phyloP scores from a whole-genome alignment of 2,797 vertebrate genomes.

The Aselliscus stoliczkanus region DNA sequence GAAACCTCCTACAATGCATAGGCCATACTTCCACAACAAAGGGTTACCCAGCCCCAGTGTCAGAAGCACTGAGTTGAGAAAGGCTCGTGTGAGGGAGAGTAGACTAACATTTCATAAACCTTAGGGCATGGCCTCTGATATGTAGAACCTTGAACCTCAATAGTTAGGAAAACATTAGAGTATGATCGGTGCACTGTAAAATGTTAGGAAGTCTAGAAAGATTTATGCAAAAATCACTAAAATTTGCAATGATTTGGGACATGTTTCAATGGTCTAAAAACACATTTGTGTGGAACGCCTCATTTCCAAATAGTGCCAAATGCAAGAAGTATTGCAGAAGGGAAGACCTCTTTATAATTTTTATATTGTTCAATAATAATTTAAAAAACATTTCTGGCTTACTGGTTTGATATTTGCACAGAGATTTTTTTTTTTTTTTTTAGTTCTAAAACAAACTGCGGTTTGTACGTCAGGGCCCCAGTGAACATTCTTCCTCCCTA shows the following conservation, averaged over 20 bases:
- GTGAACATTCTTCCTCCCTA: slow-evolving; percentile 7
- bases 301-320: slow-evolving; percentile 38
- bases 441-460: slow-evolving; percentile 53
- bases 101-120: not conserved
- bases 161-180: not conserved
- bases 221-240: not conserved
- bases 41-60: not conserved
- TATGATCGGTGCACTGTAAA: not conserved
- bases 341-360: slow-evolving; percentile 37
- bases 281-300: not conserved
- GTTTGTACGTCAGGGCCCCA: slow-evolving; percentile 48
- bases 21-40: not conserved
- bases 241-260: not conserved
- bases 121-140: not conserved
- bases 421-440: slow-evolving; percentile 17
- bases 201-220: slow-evolving; percentile 16
- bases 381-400: slow-evolving; percentile 59
- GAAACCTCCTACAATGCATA: not conserved
- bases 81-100: not conserved
- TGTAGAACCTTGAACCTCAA: not conserved
- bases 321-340: slow-evolving; percentile 27
- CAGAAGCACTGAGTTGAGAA: not conserved
- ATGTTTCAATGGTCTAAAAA: not conserved
- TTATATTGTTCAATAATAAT: slow-evolving; percentile 31
- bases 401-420: slow-evolving; percentile 60